These are phyloP conservation scores for Rhinophrynus dorsalis DNA, from an alignment of 2,797 vertebrate species.

Conservation along the genomic window DNA sequence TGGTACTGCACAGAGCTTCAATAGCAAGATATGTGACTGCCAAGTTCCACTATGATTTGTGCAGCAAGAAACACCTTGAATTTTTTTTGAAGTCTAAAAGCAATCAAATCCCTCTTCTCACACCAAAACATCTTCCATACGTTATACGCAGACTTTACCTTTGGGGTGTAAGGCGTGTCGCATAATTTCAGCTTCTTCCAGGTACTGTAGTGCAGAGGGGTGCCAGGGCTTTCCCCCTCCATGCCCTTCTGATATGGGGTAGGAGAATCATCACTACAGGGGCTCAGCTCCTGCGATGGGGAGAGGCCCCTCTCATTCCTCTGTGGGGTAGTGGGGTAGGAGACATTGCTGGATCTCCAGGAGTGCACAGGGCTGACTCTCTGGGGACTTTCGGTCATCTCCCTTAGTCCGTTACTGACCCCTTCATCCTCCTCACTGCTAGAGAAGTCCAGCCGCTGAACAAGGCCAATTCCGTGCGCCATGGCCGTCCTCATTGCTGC, in stretches of 20 bases:
- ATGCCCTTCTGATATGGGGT: neutral
- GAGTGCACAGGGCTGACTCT: neutral
- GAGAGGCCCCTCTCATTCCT: conserved; percentile 48
- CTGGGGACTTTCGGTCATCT: conserved; percentile 45
- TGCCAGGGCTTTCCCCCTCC: conserved; percentile 55
- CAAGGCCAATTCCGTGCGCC: conserved; percentile 53
- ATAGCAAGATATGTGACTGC: too few relatives aligned
- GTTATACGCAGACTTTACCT: conserved; percentile 79
- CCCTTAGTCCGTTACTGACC: neutral
- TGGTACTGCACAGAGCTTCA: too few relatives aligned
- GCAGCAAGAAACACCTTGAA: too few relatives aligned
- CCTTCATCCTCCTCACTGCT: conserved; percentile 64
- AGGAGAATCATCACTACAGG: neutral
- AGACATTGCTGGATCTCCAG: conserved; percentile 6
- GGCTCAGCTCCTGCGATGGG: conserved; percentile 47
- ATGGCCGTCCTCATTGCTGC: conserved; percentile 19
- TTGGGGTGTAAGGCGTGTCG: conserved; percentile 84
- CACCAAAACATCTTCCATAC: too few relatives aligned
- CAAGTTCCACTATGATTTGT: too few relatives aligned
- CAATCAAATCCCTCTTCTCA: too few relatives aligned
- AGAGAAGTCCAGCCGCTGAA: conserved; percentile 80
- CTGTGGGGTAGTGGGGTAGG: conserved; percentile 52
- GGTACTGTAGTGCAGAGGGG: conserved; percentile 72
- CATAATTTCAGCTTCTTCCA: conserved; percentile 78
- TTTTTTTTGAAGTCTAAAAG: too few relatives aligned